phyloP scores from a whole-genome alignment of 2,113 vertebrate species.

The Labeo rohita region DNA sequence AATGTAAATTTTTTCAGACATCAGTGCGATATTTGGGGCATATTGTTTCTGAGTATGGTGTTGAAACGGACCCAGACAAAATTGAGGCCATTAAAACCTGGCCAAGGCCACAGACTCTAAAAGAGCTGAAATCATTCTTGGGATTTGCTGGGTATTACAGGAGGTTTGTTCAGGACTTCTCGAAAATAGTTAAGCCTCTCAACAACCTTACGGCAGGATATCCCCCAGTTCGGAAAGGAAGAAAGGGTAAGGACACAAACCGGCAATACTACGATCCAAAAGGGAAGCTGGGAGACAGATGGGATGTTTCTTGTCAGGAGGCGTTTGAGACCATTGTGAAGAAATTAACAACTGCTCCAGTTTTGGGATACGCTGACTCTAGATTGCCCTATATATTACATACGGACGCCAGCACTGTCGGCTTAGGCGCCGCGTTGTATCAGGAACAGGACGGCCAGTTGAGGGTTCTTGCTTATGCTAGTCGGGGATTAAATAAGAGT shows the following conservation, averaged over 20 bases:
- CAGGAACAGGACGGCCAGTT: no score
- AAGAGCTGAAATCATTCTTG: not conserved
- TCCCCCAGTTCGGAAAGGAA: not conserved
- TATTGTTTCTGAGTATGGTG: not conserved
- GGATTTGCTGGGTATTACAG: no score
- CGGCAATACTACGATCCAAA: not conserved
- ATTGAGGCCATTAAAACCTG: not conserved
- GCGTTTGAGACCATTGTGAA: not conserved
- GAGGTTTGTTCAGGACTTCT: not conserved
- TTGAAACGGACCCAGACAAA: not conserved
- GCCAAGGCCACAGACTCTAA: not conserved
- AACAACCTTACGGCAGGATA: not conserved
- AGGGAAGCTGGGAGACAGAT: not conserved
- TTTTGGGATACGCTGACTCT: not conserved
- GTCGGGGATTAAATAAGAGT: no score
- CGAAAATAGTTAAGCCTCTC: not conserved
- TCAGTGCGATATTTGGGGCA: constrained; percentile 4
- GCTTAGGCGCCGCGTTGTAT: no score
- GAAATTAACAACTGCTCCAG: not conserved
- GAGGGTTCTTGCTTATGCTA: no score
- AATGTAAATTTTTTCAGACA: no score
- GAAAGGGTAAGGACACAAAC: not conserved
- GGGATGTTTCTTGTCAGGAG: not conserved
- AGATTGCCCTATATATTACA: not conserved
- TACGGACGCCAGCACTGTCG: no score